Base-by-base conservation (phyloP, 2,797 vertebrate genomes). In the Bovichtus diacanthus region DNA sequence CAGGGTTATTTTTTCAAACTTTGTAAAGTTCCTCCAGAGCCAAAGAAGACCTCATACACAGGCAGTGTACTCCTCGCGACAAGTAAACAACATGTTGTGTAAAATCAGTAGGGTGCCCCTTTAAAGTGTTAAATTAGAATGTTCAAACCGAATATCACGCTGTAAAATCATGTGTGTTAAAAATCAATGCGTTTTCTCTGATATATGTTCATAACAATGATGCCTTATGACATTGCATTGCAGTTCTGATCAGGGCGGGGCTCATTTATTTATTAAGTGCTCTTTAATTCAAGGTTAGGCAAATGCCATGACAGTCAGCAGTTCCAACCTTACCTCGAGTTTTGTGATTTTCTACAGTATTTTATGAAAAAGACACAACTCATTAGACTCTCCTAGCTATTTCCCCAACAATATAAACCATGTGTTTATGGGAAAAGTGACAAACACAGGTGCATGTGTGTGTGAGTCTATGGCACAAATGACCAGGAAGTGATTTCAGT, bases 211-310 rank as follows among this genome's bases (percentile, higher is more conserved):
- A 50, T 16, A 21, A 31, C 29, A 41, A 3, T 23, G 11, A n/a
- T 44, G 5, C 16, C 18, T 21, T 21, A n/a, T 6, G 8, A 11
- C 21, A 2, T 21, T 44, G 47, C 9, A 8, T 15, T 34, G 36
- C 36, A 18, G 51, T 18, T 51, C 49, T 44, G 27, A 55, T n/a
- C 43, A 12, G 9, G 9, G 9, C 10, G 3, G 5, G 13, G 4
- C 6, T 34, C 43, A 27, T 51, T 44, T 65, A 46, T 51, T 38
- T 3, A 50, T 34, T 15, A 39, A 15, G 29, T 39, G 11, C 11
- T 54, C 39, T 46, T 66, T 34, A 43, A 71, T 56, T 43, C 34
- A 71, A 71, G 36, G 49, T 61, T 55, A 60, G 39, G 19, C 23
- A 21, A 36, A 8, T 44, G 39, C 4, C 44, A 1, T 9, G 9